phyloP scores from a whole-genome alignment of 37 sponge, comb jelly and placozoan species.

The Petrosia ficiformis region DNA sequence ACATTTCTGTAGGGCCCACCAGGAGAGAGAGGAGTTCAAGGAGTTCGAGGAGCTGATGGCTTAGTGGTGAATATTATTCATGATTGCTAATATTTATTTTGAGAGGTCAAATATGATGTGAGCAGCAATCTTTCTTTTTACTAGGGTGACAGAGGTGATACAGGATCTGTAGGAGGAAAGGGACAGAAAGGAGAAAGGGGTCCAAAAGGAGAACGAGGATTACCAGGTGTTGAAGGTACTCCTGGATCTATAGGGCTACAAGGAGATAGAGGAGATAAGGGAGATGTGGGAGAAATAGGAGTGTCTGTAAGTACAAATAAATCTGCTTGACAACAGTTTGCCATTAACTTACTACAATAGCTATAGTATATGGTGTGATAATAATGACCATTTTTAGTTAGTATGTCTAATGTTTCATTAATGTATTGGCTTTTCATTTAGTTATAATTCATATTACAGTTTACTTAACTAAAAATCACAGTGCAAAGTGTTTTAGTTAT shows the following conservation, averaged over 20 bases:
- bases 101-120: background rate
- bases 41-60: background rate
- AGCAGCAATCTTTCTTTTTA: background rate
- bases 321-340: background rate
- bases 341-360: background rate
- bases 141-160: conserved; percentile 49
- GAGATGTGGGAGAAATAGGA: conserved; percentile 13
- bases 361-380: background rate
- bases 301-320: background rate
- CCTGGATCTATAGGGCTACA: conserved; percentile 12
- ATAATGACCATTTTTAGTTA: too few species aligned
- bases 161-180: conserved; percentile 44
- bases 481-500: too few species aligned
- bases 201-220: background rate
- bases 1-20: conserved; percentile 35
- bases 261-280: conserved; percentile 39
- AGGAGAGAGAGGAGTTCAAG: conserved; percentile 46
- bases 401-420: too few species aligned
- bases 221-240: conserved; percentile 12
- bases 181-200: conserved; percentile 61
- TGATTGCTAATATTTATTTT: background rate
- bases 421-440: too few species aligned
- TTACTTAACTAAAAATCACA: too few species aligned
- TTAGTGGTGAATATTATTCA: background rate
- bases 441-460: too few species aligned